Conservation (phyloP, 2,113 vertebrate species). For the Tylochromis polylepis region DNA sequence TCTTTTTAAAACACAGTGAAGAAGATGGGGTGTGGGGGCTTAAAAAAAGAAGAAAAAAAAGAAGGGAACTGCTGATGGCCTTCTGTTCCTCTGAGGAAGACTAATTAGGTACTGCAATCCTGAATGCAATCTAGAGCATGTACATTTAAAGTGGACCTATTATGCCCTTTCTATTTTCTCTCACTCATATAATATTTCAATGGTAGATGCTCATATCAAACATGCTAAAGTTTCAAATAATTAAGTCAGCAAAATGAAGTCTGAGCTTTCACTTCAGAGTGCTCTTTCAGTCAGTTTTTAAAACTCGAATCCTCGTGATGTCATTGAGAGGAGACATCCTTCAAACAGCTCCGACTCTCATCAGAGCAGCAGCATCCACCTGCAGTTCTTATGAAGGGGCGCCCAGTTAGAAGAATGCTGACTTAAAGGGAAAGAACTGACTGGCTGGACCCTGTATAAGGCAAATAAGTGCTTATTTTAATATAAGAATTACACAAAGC, state of each 20-base stretch:
- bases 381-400: neutral
- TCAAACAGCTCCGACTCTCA: neutral
- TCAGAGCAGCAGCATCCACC: neutral
- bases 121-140: neutral
- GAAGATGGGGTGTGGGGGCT: neutral
- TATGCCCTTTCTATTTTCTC: neutral
- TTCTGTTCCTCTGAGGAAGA: neutral
- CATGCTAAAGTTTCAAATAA: neutral
- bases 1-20: slow-evolving; percentile 1
- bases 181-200: neutral
- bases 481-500: neutral
- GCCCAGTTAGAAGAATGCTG: neutral
- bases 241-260: neutral
- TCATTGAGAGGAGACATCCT: neutral
- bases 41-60: neutral
- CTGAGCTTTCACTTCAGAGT: neutral
- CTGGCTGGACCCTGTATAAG: neutral
- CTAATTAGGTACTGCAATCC: neutral
- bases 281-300: neutral
- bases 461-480: neutral
- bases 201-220: neutral
- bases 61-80: neutral
- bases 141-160: neutral
- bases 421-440: neutral
- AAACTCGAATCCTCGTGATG: neutral